Evolutionary conservation across 2,797 vertebrate species (phyloP).

Genomic region (Acanthurus leucopareius): DNA sequence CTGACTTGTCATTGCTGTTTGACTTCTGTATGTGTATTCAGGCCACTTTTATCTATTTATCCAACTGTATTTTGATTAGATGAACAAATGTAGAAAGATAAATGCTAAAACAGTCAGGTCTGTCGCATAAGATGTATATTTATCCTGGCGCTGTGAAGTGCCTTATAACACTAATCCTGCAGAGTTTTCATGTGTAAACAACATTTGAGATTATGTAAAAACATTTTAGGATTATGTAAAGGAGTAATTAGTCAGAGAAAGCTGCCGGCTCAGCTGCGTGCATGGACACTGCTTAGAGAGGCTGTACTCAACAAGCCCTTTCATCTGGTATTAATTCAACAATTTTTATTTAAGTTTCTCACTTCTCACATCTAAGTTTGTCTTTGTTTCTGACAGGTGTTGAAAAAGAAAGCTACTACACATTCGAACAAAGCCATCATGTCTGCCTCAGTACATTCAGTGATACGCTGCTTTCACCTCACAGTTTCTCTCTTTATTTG

Average conservation of each 20-base stretch:
- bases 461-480: conserved; percentile 35
- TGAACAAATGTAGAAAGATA: conserved; percentile 79
- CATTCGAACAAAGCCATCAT: conserved; percentile 39
- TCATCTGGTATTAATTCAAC: conserved; percentile 86
- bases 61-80: conserved; percentile 79
- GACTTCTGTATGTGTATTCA: conserved; percentile 81
- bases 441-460: conserved; percentile 8
- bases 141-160: conserved; percentile 75
- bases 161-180: conserved; percentile 78
- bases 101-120: conserved; percentile 62
- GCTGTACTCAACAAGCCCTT: conserved; percentile 72
- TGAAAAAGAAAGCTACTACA: conserved; percentile 72
- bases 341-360: conserved; percentile 73
- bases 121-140: conserved; percentile 76
- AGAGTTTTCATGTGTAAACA: conserved; percentile 77
- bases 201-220: conserved; percentile 83
- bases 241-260: conserved; percentile 81
- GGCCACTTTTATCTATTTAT: conserved; percentile 79
- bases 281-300: conserved; percentile 51
- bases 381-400: conserved; percentile 77
- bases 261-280: conserved; percentile 52
- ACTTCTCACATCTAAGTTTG: conserved; percentile 62
- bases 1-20: conserved; percentile 72
- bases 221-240: conserved; percentile 86
- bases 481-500: conserved; percentile 57